Percentiles rank a stretch among this genome's conserved stretches.
phyloP scores from a whole-genome alignment of 30 jellyfish, hydroid and myxozoan species.

The Aurelia sp. region DNA sequence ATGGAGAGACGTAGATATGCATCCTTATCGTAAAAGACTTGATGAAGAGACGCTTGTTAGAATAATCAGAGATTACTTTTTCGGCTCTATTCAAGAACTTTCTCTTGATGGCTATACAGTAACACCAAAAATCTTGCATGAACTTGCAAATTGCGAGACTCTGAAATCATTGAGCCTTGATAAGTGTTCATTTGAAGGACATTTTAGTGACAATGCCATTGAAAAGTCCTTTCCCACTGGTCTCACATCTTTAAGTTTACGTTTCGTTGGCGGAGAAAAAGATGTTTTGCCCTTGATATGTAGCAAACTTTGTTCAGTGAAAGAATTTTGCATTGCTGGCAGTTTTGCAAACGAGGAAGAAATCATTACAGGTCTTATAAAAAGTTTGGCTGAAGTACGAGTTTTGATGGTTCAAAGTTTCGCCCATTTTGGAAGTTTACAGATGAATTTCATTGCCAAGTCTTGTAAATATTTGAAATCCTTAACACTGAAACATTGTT shows the following conservation, averaged over 20 bases:
- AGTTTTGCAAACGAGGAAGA: background rate
- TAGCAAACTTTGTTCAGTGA: constrained; percentile 5
- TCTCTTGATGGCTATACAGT: constrained; percentile 2
- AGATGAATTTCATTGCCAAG: background rate
- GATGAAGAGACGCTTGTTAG: background rate
- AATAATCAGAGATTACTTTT: constrained; percentile 6
- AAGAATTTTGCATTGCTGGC: background rate
- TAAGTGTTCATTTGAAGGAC: constrained; percentile 33
- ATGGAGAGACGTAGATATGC: constrained; percentile 52
- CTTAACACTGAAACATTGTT: background rate
- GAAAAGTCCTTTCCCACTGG: constrained; percentile 32
- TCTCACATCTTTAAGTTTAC: constrained; percentile 16
- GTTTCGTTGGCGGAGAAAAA: constrained; percentile 42
- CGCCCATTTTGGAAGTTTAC: background rate
- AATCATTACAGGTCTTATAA: background rate
- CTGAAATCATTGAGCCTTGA: constrained; percentile 36
- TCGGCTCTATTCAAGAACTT: constrained; percentile 21
- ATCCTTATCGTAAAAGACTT: constrained; percentile 31
- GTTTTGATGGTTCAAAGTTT: constrained; percentile 1
- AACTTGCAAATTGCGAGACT: constrained; percentile 26
- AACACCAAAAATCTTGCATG: constrained; percentile 39
- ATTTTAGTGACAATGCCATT: background rate
- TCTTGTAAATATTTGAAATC: constrained; percentile 2
- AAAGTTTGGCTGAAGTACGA: background rate
- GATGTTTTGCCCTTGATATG: constrained; percentile 11